Base-by-base conservation (phyloP, 2,113 vertebrate genomes). In the Scomber japonicus region DNA sequence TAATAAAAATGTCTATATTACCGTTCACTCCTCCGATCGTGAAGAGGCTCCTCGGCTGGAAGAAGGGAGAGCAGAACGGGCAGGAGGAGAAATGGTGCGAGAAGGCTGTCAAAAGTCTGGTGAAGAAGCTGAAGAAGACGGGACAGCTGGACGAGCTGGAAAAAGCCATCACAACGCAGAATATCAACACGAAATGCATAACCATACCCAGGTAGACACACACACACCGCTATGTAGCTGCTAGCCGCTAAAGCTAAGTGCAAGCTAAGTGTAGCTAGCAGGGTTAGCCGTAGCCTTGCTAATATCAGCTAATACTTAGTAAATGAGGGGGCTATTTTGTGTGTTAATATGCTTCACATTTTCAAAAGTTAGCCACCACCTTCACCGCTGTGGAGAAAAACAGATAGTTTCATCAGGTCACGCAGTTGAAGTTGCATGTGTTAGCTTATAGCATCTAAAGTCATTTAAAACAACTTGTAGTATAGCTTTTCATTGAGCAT, bases 31-130 rank as follows among this genome's bases (percentile, higher is more conserved):
- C 97, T 71, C 97, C 98, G 80, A 97, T 99, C 85, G 98, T 99
- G 78, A 99, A 99, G 94, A 95, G 97, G 92, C 96, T 99, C 1
- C 94, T 99, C 71, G 97, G 97, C 89, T 99, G 97, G 97, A 99
- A 99, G 94, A 99, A 98, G 83, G 98, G 97, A 56, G 98, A 99
- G 92, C 98, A 98, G 94, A 98, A 97, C 93, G 97, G 98, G 59
- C 98, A 98, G 77, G 98, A 99, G 94, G 97, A 99, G 96, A 99
- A 99, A 93, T 99, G 98, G 98, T 97, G 97, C 89, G 98, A 99
- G 89, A 99, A 99, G 89, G 98, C 98, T 81, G 97, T 99, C 76
- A 99, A 99, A 91, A 98, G 97, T 95, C 90, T 99, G 55, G 98
- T 99, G 88, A 99, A 99, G 95, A 99, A 99, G 94, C 95, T 99